Evolutionary conservation across 2,797 vertebrate species (phyloP).

Genomic region (Lacerta viridis): DNA sequence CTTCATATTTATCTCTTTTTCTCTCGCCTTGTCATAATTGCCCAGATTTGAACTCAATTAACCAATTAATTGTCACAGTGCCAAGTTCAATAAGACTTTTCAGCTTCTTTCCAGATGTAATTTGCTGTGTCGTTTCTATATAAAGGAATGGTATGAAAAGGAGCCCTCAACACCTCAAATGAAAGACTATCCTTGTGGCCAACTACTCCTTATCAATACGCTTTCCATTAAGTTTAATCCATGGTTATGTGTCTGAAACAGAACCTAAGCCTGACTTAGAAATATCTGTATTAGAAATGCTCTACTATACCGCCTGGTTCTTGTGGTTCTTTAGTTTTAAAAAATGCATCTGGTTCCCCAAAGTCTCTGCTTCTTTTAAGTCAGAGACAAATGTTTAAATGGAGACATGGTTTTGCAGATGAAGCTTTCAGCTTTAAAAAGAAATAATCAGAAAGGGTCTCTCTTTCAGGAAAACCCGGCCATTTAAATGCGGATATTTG

Average conservation of each 20-base stretch:
- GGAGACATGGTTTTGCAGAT: neutral
- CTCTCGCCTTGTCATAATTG: neutral
- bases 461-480: neutral
- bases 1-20: neutral
- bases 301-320: neutral
- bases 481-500: neutral
- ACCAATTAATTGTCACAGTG: neutral
- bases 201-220: neutral
- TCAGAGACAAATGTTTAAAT: neutral
- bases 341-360: neutral
- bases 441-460: neutral
- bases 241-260: neutral
- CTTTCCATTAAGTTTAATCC: neutral
- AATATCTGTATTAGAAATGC: neutral
- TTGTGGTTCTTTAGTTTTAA: neutral
- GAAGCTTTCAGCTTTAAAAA: neutral
- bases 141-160: neutral
- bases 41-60: conserved; percentile 1
- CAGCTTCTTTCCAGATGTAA: neutral
- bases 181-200: neutral
- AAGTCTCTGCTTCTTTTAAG: neutral
- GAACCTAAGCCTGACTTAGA: neutral
- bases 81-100: neutral
- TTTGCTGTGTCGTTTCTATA: neutral
- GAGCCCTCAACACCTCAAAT: neutral